Conservation (phyloP, 2,113 vertebrate species). For the Physeter macrocephalus region DNA sequence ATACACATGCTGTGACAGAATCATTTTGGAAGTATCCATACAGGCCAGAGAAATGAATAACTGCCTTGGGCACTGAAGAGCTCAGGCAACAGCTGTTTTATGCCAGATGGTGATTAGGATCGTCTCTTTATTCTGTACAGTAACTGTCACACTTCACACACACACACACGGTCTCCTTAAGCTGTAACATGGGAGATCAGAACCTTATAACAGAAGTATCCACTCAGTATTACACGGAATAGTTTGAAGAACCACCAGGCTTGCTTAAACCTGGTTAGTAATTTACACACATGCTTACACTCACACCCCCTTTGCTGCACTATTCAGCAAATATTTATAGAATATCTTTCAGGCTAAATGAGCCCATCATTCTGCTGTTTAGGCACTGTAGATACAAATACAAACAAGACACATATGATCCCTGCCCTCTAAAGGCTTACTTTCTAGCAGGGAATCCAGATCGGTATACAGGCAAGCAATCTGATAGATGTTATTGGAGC, state of each 20-base stretch:
- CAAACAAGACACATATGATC: background rate
- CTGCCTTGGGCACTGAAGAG: slow-evolving; percentile 16
- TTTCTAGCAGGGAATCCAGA: background rate
- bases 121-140: background rate
- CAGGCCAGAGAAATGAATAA: slow-evolving; percentile 56
- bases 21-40: slow-evolving; percentile 54
- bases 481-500: background rate
- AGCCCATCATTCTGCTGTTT: background rate
- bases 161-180: background rate
- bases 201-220: background rate
- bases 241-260: background rate
- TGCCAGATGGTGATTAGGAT: slow-evolving; percentile 1
- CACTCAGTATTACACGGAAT: background rate
- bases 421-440: background rate
- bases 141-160: background rate
- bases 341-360: background rate
- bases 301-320: background rate
- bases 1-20: slow-evolving; percentile 52
- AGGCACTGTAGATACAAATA: background rate
- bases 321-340: background rate
- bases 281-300: background rate
- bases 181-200: background rate
- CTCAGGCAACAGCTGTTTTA: slow-evolving; percentile 56
- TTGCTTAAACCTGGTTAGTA: background rate
- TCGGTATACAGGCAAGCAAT: background rate